A percentile compares a stretch with the other conserved stretches of the same genome.
These are phyloP conservation scores for Agrotis exclamationis DNA, from an alignment of 2,888 invertebrate species.

Conservation along the genomic window DNA sequence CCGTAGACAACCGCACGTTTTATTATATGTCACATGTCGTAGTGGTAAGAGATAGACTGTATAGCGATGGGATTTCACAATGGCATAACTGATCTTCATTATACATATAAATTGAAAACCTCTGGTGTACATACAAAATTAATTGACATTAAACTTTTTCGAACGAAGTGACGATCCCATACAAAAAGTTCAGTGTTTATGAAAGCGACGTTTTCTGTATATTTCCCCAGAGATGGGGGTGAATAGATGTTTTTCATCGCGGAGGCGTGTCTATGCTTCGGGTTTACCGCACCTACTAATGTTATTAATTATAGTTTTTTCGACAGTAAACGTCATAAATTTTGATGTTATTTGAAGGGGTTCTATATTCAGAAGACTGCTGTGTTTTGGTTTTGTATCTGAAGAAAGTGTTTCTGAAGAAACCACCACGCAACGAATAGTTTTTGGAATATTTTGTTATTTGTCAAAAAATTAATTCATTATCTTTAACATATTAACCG, in stretches of 20 bases:
- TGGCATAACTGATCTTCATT: too few species aligned
- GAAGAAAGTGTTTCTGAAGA: not conserved
- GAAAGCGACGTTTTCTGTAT: constrained; percentile 54
- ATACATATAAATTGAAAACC: too few species aligned
- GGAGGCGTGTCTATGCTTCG: constrained; percentile 55
- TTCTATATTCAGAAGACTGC: not conserved
- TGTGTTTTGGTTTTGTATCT: not conserved
- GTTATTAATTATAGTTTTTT: constrained; percentile 46
- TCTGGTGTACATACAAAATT: constrained; percentile 16
- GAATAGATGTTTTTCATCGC: constrained; percentile 59
- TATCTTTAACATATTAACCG: too few species aligned
- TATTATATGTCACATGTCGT: too few species aligned
- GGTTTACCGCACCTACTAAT: constrained; percentile 50
- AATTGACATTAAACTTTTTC: constrained; percentile 17
- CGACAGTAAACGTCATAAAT: constrained; percentile 4
- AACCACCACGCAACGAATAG: too few species aligned
- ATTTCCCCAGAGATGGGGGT: constrained; percentile 62
- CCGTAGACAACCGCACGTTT: too few species aligned
- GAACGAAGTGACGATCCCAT: constrained; percentile 27
- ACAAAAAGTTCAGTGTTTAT: constrained; percentile 43
- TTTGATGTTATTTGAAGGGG: constrained; percentile 14
- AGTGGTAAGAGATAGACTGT: too few species aligned
- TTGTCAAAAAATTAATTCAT: too few species aligned
- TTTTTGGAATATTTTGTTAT: too few species aligned
- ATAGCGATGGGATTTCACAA: too few species aligned